Conservation (phyloP, 2,113 vertebrate genomes). For the Tragelaphus buxtoni region DNA sequence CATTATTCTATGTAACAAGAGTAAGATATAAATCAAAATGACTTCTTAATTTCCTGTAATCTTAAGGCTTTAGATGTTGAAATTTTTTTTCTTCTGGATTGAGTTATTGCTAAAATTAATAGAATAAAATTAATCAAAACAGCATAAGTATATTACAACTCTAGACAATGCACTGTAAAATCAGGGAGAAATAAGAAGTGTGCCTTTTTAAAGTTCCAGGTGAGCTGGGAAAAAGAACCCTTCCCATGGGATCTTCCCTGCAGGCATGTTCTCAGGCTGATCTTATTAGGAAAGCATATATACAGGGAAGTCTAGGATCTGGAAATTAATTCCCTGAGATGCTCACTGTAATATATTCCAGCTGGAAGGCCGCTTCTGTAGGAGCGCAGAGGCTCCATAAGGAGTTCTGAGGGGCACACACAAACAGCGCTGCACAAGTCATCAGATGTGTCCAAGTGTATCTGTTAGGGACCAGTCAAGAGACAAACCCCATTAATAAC, state of each 20-base stretch:
- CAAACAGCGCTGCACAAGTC: background rate
- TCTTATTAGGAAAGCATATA: background rate
- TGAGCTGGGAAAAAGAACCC: background rate
- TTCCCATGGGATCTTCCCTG: background rate
- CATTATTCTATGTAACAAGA: constrained; percentile 10
- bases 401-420: too few species aligned
- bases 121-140: constrained; percentile 12
- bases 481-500: background rate
- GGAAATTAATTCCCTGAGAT: background rate
- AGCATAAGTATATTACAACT: background rate
- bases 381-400: background rate
- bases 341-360: background rate
- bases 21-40: constrained; percentile 1
- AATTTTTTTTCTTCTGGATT: background rate
- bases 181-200: background rate
- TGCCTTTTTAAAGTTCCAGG: background rate
- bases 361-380: background rate
- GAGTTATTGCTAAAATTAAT: constrained; percentile 12
- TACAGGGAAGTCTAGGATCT: background rate
- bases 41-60: background rate
- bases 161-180: background rate
- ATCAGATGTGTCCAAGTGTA: background rate
- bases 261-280: background rate
- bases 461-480: background rate
- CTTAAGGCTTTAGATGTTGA: background rate